Base-by-base conservation (phyloP, 2,113 vertebrate genomes). In the Plecotus auritus region DNA sequence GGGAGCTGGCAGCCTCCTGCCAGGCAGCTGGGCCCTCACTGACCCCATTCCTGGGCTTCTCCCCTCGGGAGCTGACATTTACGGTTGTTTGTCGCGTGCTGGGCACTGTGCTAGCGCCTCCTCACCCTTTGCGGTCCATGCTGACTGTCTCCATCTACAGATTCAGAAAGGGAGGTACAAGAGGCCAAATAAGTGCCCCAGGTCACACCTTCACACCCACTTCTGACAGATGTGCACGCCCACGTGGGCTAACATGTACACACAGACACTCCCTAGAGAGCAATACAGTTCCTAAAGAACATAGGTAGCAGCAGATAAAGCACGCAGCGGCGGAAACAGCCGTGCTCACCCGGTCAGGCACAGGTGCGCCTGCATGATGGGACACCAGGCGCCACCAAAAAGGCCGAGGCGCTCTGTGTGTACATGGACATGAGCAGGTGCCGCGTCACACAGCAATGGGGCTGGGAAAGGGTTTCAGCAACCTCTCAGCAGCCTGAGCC, bases 391-490 rank as follows among this genome's bases (percentile, higher is more conserved):
- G 23, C 42, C 22, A 0, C 56, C 7, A 37, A 7, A 13, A 17
- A 77, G 11, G 13, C n/a, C 1, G 13, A 81, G 49, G 40, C 22
- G 40, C 28, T 59, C n/a, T 10, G 20, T 13, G 18, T 37, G 28
- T 9, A 1, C 32, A 0, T 9, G 4, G 28, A 20, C 8, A 0
- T 35, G 18, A 35, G 42, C 51, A 4, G 5, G 13, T 28, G 5
- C 40, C 7, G 7, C 47, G n/a, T 8, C 40, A 28, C 13, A 10
- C 1, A 20, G 14, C 42, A 1, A 1, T 4, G 0, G 2, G 45
- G 4, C 59, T 35, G 35, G 59, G 81, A 26, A 32, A 84, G 37
- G 59, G 37, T 37, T n/a, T 16, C 10, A 54, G 7, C 17, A 2
- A 16, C 26, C 37, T 59, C 40, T 30, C 17, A 8, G 83, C 37